Evolutionary conservation across 2,113 vertebrate species (phyloP), one percentile per base, ranked within the genome.

Genomic region (Apteryx owenii): DNA sequence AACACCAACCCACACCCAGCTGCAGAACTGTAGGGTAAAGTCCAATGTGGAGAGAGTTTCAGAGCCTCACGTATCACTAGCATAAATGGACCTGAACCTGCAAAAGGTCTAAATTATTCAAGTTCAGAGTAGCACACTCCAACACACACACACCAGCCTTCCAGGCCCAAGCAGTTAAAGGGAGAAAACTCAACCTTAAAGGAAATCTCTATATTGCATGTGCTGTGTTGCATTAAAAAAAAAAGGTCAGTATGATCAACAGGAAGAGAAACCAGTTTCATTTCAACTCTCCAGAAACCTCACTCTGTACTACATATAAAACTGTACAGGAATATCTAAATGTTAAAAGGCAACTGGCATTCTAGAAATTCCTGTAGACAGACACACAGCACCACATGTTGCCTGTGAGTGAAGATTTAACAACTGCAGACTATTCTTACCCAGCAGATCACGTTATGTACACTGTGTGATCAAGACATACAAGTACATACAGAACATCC

Each of bases 351-450:
- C 58, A 94, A 31, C 29, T 68, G 82, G 61, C 88, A 72, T 56
- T 90, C 89, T 7, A 89, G 62, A 85, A 95, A 94, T 90, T 78
- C 88, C n/a, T 75, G 61, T 1, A 84, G 66, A 60, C 0, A 51
- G 88, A 93, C 66, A 86, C 95, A 68, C 61, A 88, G 88, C 90
- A 96, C 54, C 95, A 95, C 89, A 88, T 73, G 89, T 12, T 79
- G 87, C 51, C 81, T 77, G 42, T 9, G 84, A 90, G 90, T 28
- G 51, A 65, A 80, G 76, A 11, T 84, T 80, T 71, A 95, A 80
- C 81, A 96, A 93, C 87, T 95, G 95, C 95, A 91, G 90, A 79
- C 94, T 93, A 96, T 94, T 97, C 95, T 96, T 94, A 70, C 92
- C 86, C 91, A 36, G 83, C 82, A 94, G 87, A 93, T 92, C 87